Base-by-base conservation (phyloP, 2,113 vertebrate species). In the Xiphophorus maculatus region DNA sequence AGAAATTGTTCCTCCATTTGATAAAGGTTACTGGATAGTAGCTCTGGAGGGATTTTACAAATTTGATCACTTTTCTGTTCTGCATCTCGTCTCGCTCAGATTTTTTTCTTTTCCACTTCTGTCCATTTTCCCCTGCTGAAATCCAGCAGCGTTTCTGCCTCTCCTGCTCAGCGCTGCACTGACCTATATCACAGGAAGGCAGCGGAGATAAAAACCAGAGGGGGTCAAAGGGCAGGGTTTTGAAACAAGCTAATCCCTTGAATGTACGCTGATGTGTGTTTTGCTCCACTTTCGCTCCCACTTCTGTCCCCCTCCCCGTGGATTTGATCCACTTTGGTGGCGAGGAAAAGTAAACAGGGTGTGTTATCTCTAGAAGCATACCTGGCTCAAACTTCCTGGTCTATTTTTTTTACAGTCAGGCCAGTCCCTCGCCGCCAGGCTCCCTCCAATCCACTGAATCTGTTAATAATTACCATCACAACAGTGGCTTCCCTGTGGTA, bases 401-500 rank as follows among this genome's bases (percentile, higher is more conserved):
- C 66, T 84, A 12, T 35, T 35, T 35, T 35, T 37, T 79, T 44
- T 42, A 64, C 66, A 64, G 81, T 77, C 69, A 71, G 40, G 63
- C 70, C 67, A 35, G 63, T 70, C 79, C 68, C 51, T 85, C 42
- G 42, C 74, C 71, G 54, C 63, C 11, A 40, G 61, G 61, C 67
- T 76, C 68, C 60, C 32, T 4, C 80, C 60, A 65, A 72, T 80
- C 69, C 81, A 82, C 65, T 75, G 64, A 54, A 10, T 67, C 10
- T 64, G 85, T 90, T 92, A 90, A 92, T 91, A 73, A 92, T 90
- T 88, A 72, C 79, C 82, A 58, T 82, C 74, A 62, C 33, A 78
- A 25, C 82, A 72, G 70, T 66, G 40, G 32, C 66, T 60, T 72
- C 44, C 40, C 66, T 58, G 73, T 37, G 35, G 58, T 29, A 22